These are phyloP conservation scores for Platygyra sinensis DNA, from an alignment of 64 coral and sea anemone genomes.

Conservation along the genomic window DNA sequence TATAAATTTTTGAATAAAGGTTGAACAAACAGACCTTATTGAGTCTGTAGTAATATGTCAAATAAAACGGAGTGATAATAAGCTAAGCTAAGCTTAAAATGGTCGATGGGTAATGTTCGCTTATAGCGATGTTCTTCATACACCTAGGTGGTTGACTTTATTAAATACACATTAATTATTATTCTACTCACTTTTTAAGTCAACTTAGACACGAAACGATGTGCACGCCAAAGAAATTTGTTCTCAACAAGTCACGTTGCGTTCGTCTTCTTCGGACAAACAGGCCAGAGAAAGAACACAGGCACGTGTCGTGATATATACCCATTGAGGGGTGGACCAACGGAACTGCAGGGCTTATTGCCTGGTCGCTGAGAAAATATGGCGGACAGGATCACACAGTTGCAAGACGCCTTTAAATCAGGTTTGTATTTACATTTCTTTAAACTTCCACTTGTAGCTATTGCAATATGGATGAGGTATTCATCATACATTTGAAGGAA, in stretches of 20 bases:
- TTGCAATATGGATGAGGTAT: background rate
- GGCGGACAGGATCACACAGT: slow-evolving; percentile 96
- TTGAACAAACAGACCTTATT: too few species aligned
- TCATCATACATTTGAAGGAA: background rate
- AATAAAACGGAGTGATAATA: too few species aligned
- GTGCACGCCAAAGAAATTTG: slow-evolving; percentile 67
- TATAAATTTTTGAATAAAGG: too few species aligned
- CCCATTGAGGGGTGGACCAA: slow-evolving; percentile 30
- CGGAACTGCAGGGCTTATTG: slow-evolving; percentile 20
- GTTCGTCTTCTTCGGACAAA: slow-evolving; percentile 42
- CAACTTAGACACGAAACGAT: slow-evolving; percentile 98
- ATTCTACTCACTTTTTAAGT: slow-evolving; percentile 99
- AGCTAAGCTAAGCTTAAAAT: background rate
- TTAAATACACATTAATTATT: background rate
- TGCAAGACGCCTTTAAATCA: slow-evolving; percentile 98
- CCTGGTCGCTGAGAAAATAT: slow-evolving; percentile 46
- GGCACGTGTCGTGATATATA: slow-evolving; percentile 64
- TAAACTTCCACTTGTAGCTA: background rate
- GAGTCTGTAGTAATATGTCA: too few species aligned
- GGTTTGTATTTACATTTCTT: slow-evolving; percentile 14
- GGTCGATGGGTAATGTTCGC: background rate
- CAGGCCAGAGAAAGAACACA: slow-evolving; percentile 43
- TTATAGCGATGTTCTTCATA: background rate
- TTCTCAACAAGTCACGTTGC: background rate
- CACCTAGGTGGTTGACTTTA: background rate